Percentiles rank a stretch among this genome's conserved stretches.
phyloP scores from a whole-genome alignment of 2,113 vertebrate species.

The Sceloporus tristichus region DNA sequence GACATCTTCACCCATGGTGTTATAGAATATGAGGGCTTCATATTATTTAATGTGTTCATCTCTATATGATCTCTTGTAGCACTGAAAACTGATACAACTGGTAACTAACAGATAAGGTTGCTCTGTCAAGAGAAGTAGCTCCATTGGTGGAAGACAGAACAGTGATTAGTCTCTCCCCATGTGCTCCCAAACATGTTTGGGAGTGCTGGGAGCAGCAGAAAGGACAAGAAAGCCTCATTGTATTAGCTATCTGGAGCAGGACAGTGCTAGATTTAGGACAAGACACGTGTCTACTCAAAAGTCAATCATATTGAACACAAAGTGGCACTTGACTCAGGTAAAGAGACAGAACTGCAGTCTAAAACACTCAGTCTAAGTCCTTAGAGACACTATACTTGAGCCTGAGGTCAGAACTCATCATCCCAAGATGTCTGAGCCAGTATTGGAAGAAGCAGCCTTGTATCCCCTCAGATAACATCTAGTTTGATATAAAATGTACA shows the following conservation, averaged over 20 bases:
- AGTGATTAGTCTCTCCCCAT: not conserved
- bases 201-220: too few species aligned
- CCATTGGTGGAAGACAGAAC: not conserved
- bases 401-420: not conserved
- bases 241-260: too few species aligned
- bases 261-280: not conserved
- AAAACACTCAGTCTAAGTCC: not conserved
- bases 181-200: not conserved
- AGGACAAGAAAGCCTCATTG: too few species aligned
- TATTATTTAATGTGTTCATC: conserved; percentile 9
- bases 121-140: not conserved
- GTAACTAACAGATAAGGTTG: not conserved
- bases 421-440: not conserved
- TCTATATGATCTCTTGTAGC: conserved; percentile 17
- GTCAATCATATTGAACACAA: not conserved
- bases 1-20: not conserved
- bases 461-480: not conserved
- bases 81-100: not conserved
- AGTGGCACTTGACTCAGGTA: not conserved
- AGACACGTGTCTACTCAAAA: not conserved
- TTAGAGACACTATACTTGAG: not conserved
- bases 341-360: not conserved
- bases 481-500: too few species aligned
- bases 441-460: not conserved
- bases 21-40: not conserved